These are phyloP conservation scores for Pogonocherus hispidulus DNA, from an alignment of 2,888 invertebrate species.

Conservation along the genomic window DNA sequence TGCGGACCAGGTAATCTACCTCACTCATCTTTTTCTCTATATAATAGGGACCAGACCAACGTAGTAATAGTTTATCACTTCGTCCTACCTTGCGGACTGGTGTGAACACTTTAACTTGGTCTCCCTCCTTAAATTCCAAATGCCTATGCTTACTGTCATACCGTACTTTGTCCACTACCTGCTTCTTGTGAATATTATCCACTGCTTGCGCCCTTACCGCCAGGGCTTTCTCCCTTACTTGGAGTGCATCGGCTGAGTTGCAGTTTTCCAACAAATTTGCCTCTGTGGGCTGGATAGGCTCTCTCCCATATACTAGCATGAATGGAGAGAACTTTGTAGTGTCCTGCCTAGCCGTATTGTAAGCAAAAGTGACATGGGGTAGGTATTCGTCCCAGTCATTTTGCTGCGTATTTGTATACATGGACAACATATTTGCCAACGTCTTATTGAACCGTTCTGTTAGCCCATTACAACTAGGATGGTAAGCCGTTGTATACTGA, in stretches of 20 bases:
- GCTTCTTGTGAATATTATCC: not conserved
- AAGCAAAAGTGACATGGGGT: no score
- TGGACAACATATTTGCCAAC: no score
- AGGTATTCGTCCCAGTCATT: no score
- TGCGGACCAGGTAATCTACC: conserved; percentile 44
- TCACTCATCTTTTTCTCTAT: conserved; percentile 41
- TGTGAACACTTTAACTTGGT: conserved; percentile 50
- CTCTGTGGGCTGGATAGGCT: conserved; percentile 47
- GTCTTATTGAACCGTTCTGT: no score
- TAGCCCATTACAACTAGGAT: conserved; percentile 11
- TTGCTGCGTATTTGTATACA: no score
- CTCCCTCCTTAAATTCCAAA: not conserved
- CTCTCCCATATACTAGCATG: conserved; percentile 27
- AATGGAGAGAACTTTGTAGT: no score
- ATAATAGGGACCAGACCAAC: conserved; percentile 49
- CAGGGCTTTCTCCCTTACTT: not conserved
- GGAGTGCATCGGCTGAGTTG: conserved; percentile 28
- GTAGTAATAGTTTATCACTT: conserved; percentile 4
- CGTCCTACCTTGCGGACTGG: conserved; percentile 43
- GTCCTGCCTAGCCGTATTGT: no score
- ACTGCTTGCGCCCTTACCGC: not conserved
- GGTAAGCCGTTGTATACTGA: conserved; percentile 16
- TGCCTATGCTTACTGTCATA: conserved; percentile 48
- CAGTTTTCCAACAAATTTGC: conserved; percentile 28
- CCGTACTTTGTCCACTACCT: conserved; percentile 45